Percentiles rank a stretch among this genome's conserved stretches.
These are phyloP conservation scores for Oasisia sp. DNA, from an alignment of 2,888 invertebrate genomes.

Conservation along the genomic window DNA sequence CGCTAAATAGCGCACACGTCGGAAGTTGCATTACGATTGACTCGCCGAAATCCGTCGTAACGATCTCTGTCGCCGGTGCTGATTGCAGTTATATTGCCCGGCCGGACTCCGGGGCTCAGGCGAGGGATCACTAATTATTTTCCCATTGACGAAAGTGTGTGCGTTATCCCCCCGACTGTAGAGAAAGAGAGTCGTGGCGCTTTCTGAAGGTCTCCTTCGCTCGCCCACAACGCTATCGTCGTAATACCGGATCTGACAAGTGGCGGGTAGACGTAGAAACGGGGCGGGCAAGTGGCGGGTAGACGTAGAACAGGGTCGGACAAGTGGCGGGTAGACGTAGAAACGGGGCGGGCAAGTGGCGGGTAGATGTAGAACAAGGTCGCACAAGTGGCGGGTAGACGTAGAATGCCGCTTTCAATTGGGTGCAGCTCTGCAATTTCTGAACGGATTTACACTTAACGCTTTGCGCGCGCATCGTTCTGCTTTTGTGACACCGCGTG, in stretches of 20 bases:
- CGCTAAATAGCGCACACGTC: not conserved
- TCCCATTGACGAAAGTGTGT: not conserved
- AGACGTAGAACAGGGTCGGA: too few relatives aligned
- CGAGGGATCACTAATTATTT: not conserved
- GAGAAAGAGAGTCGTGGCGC: not conserved
- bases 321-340: too few relatives aligned
- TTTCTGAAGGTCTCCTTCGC: not conserved
- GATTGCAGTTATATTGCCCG: not conserved
- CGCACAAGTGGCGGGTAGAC: too few relatives aligned
- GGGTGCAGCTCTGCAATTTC: not conserved
- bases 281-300: too few relatives aligned
- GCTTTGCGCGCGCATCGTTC: not conserved
- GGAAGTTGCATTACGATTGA: slow-evolving; percentile 5
- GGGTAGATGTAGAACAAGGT: too few relatives aligned
- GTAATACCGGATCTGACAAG: not conserved
- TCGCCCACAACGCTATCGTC: not conserved
- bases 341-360: too few relatives aligned
- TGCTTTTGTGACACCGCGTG: not conserved
- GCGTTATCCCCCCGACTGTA: not conserved
- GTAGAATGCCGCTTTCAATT: not conserved
- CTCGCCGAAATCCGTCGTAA: not conserved
- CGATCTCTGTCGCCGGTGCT: not conserved
- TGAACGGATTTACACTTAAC: not conserved
- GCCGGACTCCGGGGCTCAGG: not conserved
- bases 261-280: too few relatives aligned